These are phyloP conservation scores for Euproctis similis DNA, from an alignment of 2,888 invertebrate genomes.

Conservation along the genomic window DNA sequence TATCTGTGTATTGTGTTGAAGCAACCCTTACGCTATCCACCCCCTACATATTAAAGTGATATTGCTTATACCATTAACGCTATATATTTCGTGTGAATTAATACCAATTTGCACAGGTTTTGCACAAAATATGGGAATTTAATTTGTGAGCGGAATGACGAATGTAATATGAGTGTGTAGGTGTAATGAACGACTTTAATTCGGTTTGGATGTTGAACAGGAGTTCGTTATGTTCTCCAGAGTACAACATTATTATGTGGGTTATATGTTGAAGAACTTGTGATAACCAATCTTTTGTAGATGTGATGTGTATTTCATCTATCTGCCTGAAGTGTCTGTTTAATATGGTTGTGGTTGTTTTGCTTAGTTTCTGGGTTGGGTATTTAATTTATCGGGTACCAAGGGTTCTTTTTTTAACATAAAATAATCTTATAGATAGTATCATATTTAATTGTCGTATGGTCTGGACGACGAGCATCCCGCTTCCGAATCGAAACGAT, in stretches of 20 bases:
- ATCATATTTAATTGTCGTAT: too few species aligned
- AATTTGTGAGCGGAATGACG: slow-evolving; percentile 58
- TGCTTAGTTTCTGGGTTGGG: too few species aligned
- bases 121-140: slow-evolving; percentile 60
- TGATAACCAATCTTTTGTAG: too few species aligned
- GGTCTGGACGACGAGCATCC: too few species aligned
- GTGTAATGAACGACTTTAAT: slow-evolving; percentile 57
- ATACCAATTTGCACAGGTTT: slow-evolving; percentile 69
- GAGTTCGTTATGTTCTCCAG: slow-evolving; percentile 7
- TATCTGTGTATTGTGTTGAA: slow-evolving; percentile 42
- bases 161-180: slow-evolving; percentile 56
- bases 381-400: too few species aligned
- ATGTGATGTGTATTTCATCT: too few species aligned
- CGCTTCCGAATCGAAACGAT: too few species aligned
- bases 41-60: slow-evolving; percentile 51
- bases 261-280: too few species aligned
- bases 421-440: too few species aligned
- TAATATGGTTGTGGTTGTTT: too few species aligned
- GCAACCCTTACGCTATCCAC: slow-evolving; percentile 35
- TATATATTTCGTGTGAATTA: slow-evolving; percentile 67
- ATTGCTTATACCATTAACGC: slow-evolving; percentile 65
- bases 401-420: too few species aligned
- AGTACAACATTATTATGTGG: background rate
- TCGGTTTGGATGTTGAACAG: slow-evolving; percentile 37
- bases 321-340: too few species aligned